Conservation (phyloP, 1,140 invertebrate species). For the Dendroctonus valens region DNA sequence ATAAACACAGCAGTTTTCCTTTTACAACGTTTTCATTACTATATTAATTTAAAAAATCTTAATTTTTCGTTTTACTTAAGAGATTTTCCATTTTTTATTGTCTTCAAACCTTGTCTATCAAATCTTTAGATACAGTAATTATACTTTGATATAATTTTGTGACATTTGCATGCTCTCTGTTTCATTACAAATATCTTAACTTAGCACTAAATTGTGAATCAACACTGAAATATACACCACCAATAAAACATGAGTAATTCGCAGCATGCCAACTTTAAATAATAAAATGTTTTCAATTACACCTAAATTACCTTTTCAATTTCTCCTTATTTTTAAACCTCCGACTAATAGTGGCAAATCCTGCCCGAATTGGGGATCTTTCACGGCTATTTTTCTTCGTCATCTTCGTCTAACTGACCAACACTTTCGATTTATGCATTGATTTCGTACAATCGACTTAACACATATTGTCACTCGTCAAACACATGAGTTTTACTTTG, state of each 20-base stretch:
- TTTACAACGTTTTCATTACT: too few relatives aligned
- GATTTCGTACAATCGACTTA: background rate
- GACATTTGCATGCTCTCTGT: too few relatives aligned
- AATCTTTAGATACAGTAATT: too few relatives aligned
- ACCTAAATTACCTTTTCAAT: conserved; percentile 56
- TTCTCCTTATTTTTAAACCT: conserved; percentile 58
- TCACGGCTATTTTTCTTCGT: conserved; percentile 57
- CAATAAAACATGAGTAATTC: background rate
- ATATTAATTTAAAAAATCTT: too few relatives aligned
- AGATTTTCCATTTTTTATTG: too few relatives aligned
- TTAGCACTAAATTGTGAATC: too few relatives aligned
- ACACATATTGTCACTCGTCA: background rate
- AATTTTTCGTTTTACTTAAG: too few relatives aligned
- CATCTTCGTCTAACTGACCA: conserved; percentile 44
- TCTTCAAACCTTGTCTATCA: too few relatives aligned
- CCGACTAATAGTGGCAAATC: conserved; percentile 57
- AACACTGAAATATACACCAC: background rate
- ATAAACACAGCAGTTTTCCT: too few relatives aligned
- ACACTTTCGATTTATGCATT: background rate
- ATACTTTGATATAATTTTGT: too few relatives aligned
- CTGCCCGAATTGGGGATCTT: conserved; percentile 52
- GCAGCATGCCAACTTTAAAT: background rate
- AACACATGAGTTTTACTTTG: conserved; percentile 9
- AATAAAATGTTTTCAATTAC: conserved; percentile 10
- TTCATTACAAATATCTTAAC: too few relatives aligned